Evolutionary conservation across 2,888 invertebrate genomes (phyloP).

Genomic region (Xestia sexstrigata): DNA sequence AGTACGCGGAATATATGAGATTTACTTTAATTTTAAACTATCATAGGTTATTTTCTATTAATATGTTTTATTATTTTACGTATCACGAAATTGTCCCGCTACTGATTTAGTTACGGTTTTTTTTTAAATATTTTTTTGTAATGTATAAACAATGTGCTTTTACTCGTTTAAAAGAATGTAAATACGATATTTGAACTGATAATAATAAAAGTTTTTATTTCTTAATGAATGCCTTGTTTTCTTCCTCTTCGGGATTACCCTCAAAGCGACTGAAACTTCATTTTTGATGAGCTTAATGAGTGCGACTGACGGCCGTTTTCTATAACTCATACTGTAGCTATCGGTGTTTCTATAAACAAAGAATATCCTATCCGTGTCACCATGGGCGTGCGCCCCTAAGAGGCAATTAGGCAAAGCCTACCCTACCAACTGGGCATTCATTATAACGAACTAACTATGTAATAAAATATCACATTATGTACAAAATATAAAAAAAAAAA

Average conservation of each 20-base stretch:
- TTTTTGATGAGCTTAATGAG: conserved; percentile 43
- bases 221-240: conserved; percentile 83
- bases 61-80: conserved; percentile 78
- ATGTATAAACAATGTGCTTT: conserved; percentile 89
- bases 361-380: no score
- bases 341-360: no score
- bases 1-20: conserved; percentile 77
- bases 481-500: no score
- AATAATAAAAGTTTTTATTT: conserved; percentile 91
- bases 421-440: no score
- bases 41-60: conserved; percentile 78
- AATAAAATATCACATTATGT: no score
- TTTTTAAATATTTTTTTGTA: conserved; percentile 77
- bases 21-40: conserved; percentile 80
- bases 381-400: no score
- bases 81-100: conserved; percentile 80
- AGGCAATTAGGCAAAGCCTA: no score
- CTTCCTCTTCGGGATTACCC: conserved; percentile 15
- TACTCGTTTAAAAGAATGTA: conserved; percentile 90
- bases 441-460: no score
- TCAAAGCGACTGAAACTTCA: conserved; percentile 13
- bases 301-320: neutral
- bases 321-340: no score
- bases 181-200: conserved; percentile 91
- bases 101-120: conserved; percentile 78